Conservation (phyloP, 1,140 invertebrate genomes). For the Habropoda laboriosa region DNA sequence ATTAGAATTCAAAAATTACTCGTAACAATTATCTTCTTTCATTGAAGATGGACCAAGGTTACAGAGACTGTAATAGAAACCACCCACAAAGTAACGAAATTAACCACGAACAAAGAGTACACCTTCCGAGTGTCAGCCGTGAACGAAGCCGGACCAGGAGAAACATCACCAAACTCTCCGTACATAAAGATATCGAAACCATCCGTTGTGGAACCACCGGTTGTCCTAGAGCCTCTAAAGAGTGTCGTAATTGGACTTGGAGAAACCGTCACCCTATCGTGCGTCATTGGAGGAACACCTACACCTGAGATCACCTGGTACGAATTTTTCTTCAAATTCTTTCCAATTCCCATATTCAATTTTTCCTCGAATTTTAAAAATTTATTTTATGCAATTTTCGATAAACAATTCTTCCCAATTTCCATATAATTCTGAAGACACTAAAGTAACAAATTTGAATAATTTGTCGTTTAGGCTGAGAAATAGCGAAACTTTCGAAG, state of each 20-base stretch:
- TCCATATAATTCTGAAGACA: too few relatives aligned
- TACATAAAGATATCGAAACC: constrained; percentile 79
- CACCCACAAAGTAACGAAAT: constrained; percentile 85
- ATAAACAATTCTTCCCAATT: not conserved
- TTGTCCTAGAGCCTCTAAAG: constrained; percentile 89
- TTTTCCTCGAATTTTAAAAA: not conserved
- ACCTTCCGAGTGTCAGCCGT: constrained; percentile 89
- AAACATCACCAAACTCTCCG: constrained; percentile 83
- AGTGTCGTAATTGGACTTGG: constrained; percentile 88
- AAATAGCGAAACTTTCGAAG: constrained; percentile 78
- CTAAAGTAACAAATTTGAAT: too few relatives aligned
- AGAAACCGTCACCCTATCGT: constrained; percentile 88
- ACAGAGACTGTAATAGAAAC: constrained; percentile 85
- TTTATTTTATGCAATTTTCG: not conserved
- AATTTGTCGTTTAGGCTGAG: constrained; percentile 81
- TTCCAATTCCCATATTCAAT: not conserved
- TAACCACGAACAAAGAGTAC: constrained; percentile 88
- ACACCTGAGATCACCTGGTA: constrained; percentile 90
- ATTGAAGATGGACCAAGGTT: constrained; percentile 85
- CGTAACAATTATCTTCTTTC: constrained; percentile 10
- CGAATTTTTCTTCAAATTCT: constrained; percentile 83
- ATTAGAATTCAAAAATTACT: too few relatives aligned
- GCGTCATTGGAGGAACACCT: constrained; percentile 91
- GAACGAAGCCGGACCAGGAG: constrained; percentile 87
- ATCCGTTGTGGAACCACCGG: constrained; percentile 85